A percentile compares a stretch with the other conserved stretches of the same genome.
Conservation (phyloP, 2,113 vertebrate genomes). For the Poeciliopsis prolifica region DNA sequence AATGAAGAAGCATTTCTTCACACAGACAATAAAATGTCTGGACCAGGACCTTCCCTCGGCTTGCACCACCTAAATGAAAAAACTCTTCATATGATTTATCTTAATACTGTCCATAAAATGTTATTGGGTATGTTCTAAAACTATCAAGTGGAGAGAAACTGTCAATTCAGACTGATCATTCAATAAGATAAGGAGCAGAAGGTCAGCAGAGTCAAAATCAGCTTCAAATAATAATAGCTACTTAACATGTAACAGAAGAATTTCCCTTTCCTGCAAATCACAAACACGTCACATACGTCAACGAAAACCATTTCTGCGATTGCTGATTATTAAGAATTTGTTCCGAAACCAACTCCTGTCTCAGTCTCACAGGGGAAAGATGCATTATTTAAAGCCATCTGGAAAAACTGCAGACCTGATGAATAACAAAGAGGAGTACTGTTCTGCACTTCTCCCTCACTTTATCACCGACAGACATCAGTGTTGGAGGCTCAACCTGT, state of each 20-base stretch:
- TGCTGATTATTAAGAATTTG: constrained; percentile 27
- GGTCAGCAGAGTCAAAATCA: neutral
- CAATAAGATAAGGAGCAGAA: neutral
- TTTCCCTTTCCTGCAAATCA: neutral
- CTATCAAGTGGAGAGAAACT: neutral
- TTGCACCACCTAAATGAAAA: neutral
- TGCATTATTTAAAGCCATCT: constrained; percentile 59
- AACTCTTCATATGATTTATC: neutral
- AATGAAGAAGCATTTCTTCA: neutral
- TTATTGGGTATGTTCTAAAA: neutral
- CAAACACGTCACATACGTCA: neutral
- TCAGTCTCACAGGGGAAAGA: constrained; percentile 40
- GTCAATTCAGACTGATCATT: neutral
- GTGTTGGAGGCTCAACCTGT: constrained; percentile 25
- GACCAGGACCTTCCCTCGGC: neutral
- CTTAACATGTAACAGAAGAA: neutral
- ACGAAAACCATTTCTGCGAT: neutral
- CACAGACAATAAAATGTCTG: neutral
- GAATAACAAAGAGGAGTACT: constrained; percentile 51
- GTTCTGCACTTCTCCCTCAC: constrained; percentile 13
- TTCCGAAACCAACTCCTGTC: constrained; percentile 37
- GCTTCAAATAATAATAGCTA: neutral
- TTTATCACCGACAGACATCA: constrained; percentile 34
- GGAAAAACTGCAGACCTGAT: constrained; percentile 44
- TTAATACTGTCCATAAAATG: neutral